Percentiles rank a stretch among this genome's conserved stretches.
These are phyloP conservation scores for Sitta europaea DNA, from an alignment of 2,113 vertebrate genomes.

Conservation along the genomic window DNA sequence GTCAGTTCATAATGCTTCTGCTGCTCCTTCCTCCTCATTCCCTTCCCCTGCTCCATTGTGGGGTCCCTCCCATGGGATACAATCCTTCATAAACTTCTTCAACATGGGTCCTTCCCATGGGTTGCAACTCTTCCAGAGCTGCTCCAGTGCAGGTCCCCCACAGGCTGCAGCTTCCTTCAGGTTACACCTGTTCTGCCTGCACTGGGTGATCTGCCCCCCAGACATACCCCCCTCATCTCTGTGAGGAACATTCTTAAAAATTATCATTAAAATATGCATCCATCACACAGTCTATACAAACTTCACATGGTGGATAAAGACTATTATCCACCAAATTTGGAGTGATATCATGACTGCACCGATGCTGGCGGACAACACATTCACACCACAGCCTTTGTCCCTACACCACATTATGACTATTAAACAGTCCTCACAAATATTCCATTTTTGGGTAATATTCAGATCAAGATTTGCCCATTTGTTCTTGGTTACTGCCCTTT, in stretches of 20 bases:
- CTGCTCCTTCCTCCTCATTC: background rate
- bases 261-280: background rate
- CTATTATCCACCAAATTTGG: background rate
- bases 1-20: background rate
- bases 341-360: background rate
- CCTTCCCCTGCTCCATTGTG: background rate
- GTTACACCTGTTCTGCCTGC: background rate
- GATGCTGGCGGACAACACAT: fast-evolving
- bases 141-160: fast-evolving
- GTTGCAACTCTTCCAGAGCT: background rate
- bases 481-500: background rate
- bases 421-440: background rate
- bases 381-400: fast-evolving
- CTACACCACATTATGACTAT: background rate
- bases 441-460: background rate
- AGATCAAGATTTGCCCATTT: background rate
- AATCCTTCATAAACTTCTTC: background rate
- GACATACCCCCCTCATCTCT: background rate
- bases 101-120: fast-evolving
- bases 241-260: background rate
- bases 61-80: background rate
- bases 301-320: background rate
- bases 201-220: fast-evolving
- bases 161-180: background rate
- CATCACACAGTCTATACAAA: background rate